phyloP scores from a whole-genome alignment of 2,113 vertebrate genomes.

The Lathamus discolor region DNA sequence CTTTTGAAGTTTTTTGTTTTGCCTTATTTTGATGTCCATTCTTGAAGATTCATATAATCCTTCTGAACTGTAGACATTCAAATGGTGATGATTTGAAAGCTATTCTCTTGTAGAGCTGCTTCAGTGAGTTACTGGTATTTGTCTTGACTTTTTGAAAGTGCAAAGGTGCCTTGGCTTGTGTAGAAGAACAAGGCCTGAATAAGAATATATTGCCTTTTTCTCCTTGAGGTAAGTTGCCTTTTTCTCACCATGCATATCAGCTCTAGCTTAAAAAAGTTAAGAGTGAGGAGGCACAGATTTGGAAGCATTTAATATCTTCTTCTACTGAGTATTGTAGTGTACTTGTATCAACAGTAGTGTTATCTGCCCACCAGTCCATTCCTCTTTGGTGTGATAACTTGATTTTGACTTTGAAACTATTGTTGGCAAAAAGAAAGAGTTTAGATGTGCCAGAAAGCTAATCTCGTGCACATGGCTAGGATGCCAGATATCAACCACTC shows the following conservation, averaged over 20 bases:
- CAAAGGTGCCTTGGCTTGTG: rapidly evolving
- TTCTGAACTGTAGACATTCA: neutral
- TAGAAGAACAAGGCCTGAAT: neutral
- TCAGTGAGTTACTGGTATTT: neutral
- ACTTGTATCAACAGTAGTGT: neutral
- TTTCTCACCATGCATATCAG: neutral
- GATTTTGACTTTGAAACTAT: neutral
- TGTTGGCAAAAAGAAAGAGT: neutral
- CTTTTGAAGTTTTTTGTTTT: neutral
- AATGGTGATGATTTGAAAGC: neutral
- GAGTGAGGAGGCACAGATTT: neutral
- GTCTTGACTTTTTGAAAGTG: neutral
- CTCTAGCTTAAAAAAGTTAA: neutral
- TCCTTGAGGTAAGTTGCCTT: neutral
- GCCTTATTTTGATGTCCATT: neutral
- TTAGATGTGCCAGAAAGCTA: neutral
- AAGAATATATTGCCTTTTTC: neutral
- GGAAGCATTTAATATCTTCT: neutral
- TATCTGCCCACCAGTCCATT: neutral
- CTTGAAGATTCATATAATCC: neutral
- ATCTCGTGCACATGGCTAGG: neutral
- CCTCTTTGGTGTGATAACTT: neutral
- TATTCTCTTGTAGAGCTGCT: neutral
- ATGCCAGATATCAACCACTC: neutral
- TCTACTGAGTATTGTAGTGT: neutral